Evolutionary conservation across 2,113 vertebrate genomes (phyloP).

Genomic region (Rhinopomastus cyanomelas): DNA sequence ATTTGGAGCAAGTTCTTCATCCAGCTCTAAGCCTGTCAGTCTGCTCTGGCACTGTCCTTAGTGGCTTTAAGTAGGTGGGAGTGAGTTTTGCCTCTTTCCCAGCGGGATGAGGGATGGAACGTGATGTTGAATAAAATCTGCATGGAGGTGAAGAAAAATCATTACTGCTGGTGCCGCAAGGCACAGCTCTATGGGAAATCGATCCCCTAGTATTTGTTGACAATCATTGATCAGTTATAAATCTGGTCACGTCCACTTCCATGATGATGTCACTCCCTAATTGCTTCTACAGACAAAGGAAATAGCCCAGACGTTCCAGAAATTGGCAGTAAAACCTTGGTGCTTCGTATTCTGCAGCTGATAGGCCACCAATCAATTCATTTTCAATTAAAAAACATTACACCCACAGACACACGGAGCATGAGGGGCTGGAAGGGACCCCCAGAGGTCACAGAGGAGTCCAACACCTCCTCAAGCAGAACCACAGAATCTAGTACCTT

Average conservation of each 20-base stretch:
- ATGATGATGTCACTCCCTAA: neutral
- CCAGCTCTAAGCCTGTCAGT: neutral
- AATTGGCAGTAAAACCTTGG: neutral
- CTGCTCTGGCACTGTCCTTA: neutral
- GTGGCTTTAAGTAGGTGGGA: neutral
- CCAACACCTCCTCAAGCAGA: too few relatives aligned
- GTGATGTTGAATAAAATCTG: neutral
- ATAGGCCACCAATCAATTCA: neutral
- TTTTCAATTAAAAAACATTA: slow-evolving; percentile 18
- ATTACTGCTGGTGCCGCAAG: neutral
- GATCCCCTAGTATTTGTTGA: neutral
- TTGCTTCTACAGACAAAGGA: neutral
- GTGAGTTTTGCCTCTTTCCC: neutral
- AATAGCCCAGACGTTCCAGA: slow-evolving; percentile 9
- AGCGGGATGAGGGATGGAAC: neutral
- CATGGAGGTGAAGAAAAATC: slow-evolving; percentile 7
- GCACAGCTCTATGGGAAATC: neutral
- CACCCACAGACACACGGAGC: too few relatives aligned
- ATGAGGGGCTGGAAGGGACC: too few relatives aligned
- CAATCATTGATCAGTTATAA: neutral
- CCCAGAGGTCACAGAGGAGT: too few relatives aligned
- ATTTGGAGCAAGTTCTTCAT: neutral
- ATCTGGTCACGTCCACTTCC: neutral
- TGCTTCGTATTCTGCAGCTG: neutral
- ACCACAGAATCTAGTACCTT: too few relatives aligned